Evolutionary conservation across 2,888 invertebrate species (phyloP).

Genomic region (Archips xylosteana): DNA sequence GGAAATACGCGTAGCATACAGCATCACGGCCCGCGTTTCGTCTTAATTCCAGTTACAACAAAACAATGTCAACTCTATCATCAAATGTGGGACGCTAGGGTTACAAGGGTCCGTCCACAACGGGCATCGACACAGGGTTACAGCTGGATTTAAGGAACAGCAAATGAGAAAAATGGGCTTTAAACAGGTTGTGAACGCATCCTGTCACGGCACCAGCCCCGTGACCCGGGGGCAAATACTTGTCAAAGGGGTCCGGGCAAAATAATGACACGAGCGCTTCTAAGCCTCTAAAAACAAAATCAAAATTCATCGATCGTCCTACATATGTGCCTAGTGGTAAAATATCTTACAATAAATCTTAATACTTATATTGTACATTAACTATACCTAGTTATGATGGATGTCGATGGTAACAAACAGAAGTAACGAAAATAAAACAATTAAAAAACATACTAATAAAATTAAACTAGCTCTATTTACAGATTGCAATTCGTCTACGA

Average conservation of each 20-base stretch:
- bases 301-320: constrained; percentile 37
- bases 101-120: constrained; percentile 37
- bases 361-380: constrained; percentile 38
- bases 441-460: constrained; percentile 35
- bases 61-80: neutral
- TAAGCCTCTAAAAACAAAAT: constrained; percentile 41
- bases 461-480: constrained; percentile 36
- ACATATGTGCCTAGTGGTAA: constrained; percentile 30
- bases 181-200: constrained; percentile 36
- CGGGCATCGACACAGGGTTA: neutral
- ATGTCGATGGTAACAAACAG: constrained; percentile 34
- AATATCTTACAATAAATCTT: constrained; percentile 38
- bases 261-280: constrained; percentile 39
- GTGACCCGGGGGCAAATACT: constrained; percentile 16
- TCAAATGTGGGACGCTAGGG: constrained; percentile 21
- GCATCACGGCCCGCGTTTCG: constrained; percentile 1
- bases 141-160: neutral
- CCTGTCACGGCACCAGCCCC: constrained; percentile 21
- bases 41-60: neutral
- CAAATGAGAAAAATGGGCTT: neutral
- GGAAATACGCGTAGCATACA: neutral
- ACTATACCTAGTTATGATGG: constrained; percentile 37
- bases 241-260: constrained; percentile 30
- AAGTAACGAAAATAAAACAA: constrained; percentile 22
- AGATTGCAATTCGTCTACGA: constrained; percentile 36